A percentile compares a stretch with the other conserved stretches of the same genome.
Evolutionary conservation across 2,113 vertebrate genomes (phyloP).

Genomic region (Phyllostomus discolor): DNA sequence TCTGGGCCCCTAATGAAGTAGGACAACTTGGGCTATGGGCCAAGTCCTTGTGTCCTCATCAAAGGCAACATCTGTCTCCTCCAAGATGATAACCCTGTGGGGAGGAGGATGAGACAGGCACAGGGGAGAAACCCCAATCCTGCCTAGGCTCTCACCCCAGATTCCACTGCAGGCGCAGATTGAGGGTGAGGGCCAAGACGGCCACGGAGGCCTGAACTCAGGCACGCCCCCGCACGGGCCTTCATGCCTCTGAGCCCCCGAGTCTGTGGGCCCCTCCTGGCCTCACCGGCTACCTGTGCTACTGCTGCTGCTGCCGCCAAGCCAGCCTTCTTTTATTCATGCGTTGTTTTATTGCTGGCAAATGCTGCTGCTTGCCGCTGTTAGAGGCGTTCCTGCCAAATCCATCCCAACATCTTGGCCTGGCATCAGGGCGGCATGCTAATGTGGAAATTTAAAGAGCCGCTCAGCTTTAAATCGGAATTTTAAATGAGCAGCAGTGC

Average conservation of each 20-base stretch:
- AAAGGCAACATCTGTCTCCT: conserved; percentile 76
- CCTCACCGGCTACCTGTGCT: conserved; percentile 68
- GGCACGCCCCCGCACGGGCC: background rate
- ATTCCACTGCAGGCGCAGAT: conserved; percentile 65
- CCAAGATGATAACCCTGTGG: conserved; percentile 59
- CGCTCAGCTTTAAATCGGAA: conserved; percentile 76
- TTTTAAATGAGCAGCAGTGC: conserved; percentile 78
- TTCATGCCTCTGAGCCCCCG: background rate
- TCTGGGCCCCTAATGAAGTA: conserved; percentile 68
- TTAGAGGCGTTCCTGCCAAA: conserved; percentile 78
- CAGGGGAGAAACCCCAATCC: conserved; percentile 21
- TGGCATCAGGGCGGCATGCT: conserved; percentile 79
- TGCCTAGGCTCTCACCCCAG: conserved; percentile 42
- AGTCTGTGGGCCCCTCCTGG: conserved; percentile 25
- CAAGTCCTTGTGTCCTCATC: conserved; percentile 76
- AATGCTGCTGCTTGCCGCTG: conserved; percentile 77
- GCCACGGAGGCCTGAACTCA: background rate
- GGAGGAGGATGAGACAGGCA: background rate
- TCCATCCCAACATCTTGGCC: conserved; percentile 79
- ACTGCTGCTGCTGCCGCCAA: conserved; percentile 61
- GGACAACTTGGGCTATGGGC: conserved; percentile 70
- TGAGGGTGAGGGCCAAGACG: background rate
- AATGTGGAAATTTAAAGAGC: conserved; percentile 81
- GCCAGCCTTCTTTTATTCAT: conserved; percentile 78
- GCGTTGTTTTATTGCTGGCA: conserved; percentile 80